A percentile compares a stretch with the other conserved stretches of the same genome.
Evolutionary conservation across 2,797 vertebrate genomes (phyloP).

Genomic region (Sebastiscus albofasciatus): DNA sequence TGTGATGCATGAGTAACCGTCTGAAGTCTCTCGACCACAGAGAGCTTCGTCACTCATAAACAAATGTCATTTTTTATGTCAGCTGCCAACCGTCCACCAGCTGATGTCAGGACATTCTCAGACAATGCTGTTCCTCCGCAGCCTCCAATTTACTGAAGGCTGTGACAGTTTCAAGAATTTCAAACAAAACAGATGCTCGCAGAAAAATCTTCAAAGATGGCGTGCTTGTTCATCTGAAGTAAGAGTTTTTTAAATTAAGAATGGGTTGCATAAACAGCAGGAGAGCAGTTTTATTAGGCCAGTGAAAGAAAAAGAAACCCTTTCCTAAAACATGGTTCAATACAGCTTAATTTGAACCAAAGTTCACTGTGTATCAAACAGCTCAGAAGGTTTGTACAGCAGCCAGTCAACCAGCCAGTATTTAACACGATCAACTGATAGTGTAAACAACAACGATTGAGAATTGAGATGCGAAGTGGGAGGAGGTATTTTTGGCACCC

Average conservation of each 20-base stretch:
- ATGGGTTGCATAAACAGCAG: conserved; percentile 32
- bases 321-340: background rate
- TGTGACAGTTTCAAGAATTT: conserved; percentile 43
- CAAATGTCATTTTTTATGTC: conserved; percentile 13
- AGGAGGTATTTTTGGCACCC: background rate
- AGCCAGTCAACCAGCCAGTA: background rate
- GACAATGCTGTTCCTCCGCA: conserved; percentile 49
- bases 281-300: conserved; percentile 9
- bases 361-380: background rate
- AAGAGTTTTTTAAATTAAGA: conserved; percentile 11
- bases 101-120: conserved; percentile 45
- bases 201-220: conserved; percentile 33
- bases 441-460: background rate
- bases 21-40: conserved; percentile 48
- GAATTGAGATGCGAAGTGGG: background rate
- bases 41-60: conserved; percentile 28
- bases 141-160: conserved; percentile 35
- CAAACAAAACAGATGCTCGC: conserved; percentile 38
- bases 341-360: background rate
- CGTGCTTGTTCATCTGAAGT: conserved; percentile 26
- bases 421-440: conserved; percentile 1
- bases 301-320: conserved; percentile 8
- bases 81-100: conserved; percentile 44
- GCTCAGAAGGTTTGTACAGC: background rate
- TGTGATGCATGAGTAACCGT: conserved; percentile 35